These are phyloP conservation scores for Probosciger aterrimus DNA, from an alignment of 2,113 vertebrate genomes.

Conservation along the genomic window DNA sequence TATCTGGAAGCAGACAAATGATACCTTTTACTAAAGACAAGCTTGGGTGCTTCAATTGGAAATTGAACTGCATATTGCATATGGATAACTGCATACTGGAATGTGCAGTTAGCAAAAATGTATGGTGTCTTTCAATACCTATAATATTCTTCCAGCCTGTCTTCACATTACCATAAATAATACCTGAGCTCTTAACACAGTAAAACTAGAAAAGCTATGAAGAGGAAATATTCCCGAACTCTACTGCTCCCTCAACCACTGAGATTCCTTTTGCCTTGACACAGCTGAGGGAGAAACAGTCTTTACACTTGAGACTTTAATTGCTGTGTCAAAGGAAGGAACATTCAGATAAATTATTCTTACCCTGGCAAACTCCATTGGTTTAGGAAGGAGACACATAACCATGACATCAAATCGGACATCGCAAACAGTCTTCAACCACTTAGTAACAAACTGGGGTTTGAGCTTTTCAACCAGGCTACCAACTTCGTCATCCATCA, in stretches of 20 bases:
- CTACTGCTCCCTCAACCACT: not conserved
- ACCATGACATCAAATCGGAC: slow-evolving; percentile 99
- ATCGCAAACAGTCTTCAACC: slow-evolving; percentile 97
- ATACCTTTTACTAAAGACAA: not conserved
- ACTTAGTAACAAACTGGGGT: slow-evolving; percentile 98
- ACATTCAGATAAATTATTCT: slow-evolving; percentile 20
- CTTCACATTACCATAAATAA: not conserved
- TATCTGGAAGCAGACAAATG: not conserved
- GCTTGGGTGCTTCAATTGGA: not conserved
- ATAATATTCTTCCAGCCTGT: not conserved
- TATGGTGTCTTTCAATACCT: not conserved
- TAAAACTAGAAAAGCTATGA: not conserved
- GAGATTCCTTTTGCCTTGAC: not conserved
- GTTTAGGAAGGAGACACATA: slow-evolving; percentile 98
- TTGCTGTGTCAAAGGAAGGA: not conserved
- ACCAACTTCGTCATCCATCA: slow-evolving; percentile 99
- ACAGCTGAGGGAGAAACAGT: not conserved
- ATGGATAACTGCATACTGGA: not conserved
- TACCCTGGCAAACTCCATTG: slow-evolving; percentile 97
- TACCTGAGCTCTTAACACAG: not conserved
- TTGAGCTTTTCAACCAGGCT: slow-evolving; percentile 99
- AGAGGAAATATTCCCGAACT: not conserved
- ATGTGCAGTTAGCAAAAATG: not conserved
- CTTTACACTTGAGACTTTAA: not conserved
- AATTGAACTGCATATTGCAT: too few relatives aligned